Base-by-base conservation (phyloP, 2,113 vertebrate species). In the Pygoscelis antarcticus region DNA sequence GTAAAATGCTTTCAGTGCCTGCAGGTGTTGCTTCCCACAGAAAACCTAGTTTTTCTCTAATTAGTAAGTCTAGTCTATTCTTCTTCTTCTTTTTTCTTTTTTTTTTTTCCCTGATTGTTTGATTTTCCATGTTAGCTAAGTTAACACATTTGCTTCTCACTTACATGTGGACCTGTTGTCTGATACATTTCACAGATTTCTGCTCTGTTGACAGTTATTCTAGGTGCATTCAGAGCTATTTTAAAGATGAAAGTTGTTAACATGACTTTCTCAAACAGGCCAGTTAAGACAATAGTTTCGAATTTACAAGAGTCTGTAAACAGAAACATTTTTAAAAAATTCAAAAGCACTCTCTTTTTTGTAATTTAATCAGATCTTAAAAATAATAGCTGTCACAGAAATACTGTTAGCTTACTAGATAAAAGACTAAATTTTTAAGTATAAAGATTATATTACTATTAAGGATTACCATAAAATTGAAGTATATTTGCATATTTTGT, bases 211-310 rank as follows among this genome's bases (percentile, higher is more conserved):
- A 94, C 96, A 97, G 97, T 94, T 97, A 97, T 97, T 97, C 94
- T 96, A 96, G 94, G 93, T 96, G 93, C 52, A 91, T 94, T 97
- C 94, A 83, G 92, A 97, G 97, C 93, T 97, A 97, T 97, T 97
- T 98, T 97, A 93, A 97, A 97, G 92, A 95, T 75, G 91, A 97
- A 98, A 92, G 60, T 91, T 98, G 96, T 90, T 95, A 83, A 96
- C 91, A 84, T 16, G 47, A 68, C 71, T 97, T 98, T 95, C 87
- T 96, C 85, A 95, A 94, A 88, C 70, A 96, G 83, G n/a, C 36
- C 84, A 96, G 92, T 86, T 80, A 96, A 96, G 78, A 96, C 77
- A 95, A 96, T 74, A 94, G 71, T 90, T 96, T 89, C 76, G 95
- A 94, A 90, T 95, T 66, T 75, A 76, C 2, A 6, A 20, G 21